Evolutionary conservation across 2,797 vertebrate species (phyloP).

Genomic region (Sarcoramphus papa): DNA sequence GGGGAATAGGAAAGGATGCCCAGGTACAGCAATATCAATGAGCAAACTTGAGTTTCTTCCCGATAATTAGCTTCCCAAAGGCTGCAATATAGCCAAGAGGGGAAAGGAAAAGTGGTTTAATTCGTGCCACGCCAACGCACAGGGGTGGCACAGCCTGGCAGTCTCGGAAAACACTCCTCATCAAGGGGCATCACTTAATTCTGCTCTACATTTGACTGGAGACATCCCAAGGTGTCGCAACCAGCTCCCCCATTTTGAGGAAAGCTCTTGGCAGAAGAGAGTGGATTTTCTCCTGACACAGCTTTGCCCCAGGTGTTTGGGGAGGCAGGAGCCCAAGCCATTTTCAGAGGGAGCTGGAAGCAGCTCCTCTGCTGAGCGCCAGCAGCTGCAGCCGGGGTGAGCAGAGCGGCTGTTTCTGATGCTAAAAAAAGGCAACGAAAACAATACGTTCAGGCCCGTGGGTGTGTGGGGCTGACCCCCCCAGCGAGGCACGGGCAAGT

Average conservation of each 20-base stretch:
- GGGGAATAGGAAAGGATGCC: background rate
- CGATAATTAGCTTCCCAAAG: background rate
- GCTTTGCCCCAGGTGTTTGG: background rate
- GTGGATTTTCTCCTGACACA: background rate
- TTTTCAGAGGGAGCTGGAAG: background rate
- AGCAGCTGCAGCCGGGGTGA: background rate
- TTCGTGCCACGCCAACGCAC: fast-evolving
- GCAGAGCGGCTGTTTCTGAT: background rate
- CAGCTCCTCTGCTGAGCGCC: fast-evolving
- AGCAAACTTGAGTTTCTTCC: background rate
- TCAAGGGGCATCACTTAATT: background rate
- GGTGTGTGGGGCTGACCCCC: background rate
- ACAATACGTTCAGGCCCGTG: background rate
- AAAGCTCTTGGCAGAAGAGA: background rate
- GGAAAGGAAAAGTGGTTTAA: background rate
- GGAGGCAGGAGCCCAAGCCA: background rate
- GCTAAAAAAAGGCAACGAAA: background rate
- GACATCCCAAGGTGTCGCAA: background rate
- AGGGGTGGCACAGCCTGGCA: background rate
- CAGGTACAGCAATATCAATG: background rate
- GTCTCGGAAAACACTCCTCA: background rate
- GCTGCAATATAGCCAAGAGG: background rate
- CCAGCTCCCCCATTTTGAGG: background rate
- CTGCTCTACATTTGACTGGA: background rate
- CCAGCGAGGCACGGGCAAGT: fast-evolving